Base-by-base conservation (phyloP, 2,888 invertebrate species). In the Tryphoninae sp. region DNA sequence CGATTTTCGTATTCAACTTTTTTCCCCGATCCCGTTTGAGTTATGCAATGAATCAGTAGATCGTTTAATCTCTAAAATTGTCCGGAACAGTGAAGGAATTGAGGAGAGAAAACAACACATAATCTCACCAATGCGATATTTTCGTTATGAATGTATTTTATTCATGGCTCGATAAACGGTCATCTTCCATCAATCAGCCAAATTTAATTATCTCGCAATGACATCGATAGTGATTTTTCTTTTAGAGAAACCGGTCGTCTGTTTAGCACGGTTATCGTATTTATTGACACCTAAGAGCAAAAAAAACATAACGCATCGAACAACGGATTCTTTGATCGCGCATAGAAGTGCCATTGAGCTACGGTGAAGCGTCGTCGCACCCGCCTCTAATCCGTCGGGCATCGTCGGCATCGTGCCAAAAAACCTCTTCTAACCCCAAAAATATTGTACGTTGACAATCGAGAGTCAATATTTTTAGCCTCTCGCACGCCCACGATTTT, bases 401-500 rank as follows among this genome's bases (percentile, higher is more conserved):
- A 64, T 64, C 61, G n/a, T 68, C 22, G 77, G 77, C 72, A 73
- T 62, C 9, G n/a, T 62, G 73, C 72, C 68, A 77, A 64, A 68
- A 26, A 58, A 58, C 16, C 16, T 22, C 51, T 16, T 53, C 2
- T 42, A 71, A 2, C 59, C 1, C 16, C 51, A 11, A 55, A 76
- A 72, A 72, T 72, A 76, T 61, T 33, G 33, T 11, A 13, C 55
- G 33, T 16, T 42, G 45, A 67, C 45, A 61, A 55, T 22, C 40
- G 58, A 69, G 6, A 42, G 49, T 68, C 72, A 59, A 68, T 79
- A 79, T 76, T 68, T 76, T 78, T 72, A 72, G 59, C 61, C n/a
- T n/a, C 22, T 16, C 23, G 33, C n/a, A 26, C 62, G 74, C 3
- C 33, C 79, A 19, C 69, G 53, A 68, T 8, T 42, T 33, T 16